Conservation (phyloP, 2,113 vertebrate species). For the Rhinoderma darwinii region DNA sequence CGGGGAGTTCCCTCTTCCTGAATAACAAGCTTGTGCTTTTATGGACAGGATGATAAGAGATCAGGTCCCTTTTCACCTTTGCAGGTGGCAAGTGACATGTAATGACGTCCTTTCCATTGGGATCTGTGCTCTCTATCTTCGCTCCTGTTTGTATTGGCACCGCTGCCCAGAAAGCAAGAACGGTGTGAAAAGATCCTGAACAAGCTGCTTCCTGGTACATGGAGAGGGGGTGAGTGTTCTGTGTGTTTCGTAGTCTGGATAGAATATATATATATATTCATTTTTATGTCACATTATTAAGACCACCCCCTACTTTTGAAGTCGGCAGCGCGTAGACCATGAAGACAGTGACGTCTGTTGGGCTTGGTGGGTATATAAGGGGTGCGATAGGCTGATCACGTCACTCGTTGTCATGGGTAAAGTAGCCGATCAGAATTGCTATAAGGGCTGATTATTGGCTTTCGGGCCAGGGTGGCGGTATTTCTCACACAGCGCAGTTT, state of each 20-base stretch:
- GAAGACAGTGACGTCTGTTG: too few species aligned
- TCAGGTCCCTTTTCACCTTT: neutral
- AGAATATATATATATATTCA: too few species aligned
- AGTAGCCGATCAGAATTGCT: too few species aligned
- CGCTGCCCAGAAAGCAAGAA: neutral
- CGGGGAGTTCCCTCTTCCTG: neutral
- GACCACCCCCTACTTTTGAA: too few species aligned
- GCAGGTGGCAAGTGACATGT: neutral
- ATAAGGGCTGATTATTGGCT: too few species aligned
- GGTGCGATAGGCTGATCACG: too few species aligned
- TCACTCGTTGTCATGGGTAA: too few species aligned
- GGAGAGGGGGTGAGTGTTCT: neutral
- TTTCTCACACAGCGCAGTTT: too few species aligned
- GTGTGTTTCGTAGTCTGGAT: neutral
- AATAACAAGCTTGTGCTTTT: neutral
- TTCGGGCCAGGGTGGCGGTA: too few species aligned
- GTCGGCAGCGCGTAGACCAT: too few species aligned
- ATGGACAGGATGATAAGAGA: neutral
- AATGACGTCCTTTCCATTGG: neutral
- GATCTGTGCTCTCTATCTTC: neutral
- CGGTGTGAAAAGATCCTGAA: neutral
- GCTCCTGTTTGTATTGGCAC: constrained; percentile 17
- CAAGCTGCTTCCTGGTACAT: neutral
- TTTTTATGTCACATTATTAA: too few species aligned
- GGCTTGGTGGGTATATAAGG: too few species aligned